phyloP scores from a whole-genome alignment of 2,888 invertebrate genomes.

The Trachelus troglodyta region DNA sequence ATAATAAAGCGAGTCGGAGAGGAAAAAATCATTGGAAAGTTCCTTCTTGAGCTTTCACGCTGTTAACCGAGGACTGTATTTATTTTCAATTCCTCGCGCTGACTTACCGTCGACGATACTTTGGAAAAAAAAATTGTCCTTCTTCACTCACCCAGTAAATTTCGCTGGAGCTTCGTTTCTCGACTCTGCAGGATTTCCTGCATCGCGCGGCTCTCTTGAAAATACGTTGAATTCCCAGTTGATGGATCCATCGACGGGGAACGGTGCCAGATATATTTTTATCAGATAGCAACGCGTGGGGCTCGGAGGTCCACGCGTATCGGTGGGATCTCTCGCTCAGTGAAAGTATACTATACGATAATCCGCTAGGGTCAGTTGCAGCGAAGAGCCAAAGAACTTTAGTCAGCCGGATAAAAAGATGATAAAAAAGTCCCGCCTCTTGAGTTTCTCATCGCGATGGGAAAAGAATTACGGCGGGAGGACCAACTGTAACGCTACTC shows the following conservation, averaged over 20 bases:
- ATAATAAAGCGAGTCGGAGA: neutral
- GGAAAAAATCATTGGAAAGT: neutral
- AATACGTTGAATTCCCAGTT: neutral
- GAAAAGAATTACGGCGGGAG: neutral
- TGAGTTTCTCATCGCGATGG: neutral
- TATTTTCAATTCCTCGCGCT: no score
- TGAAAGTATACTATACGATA: neutral
- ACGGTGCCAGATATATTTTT: slow-evolving; percentile 25
- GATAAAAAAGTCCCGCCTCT: neutral
- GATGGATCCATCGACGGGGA: slow-evolving; percentile 7
- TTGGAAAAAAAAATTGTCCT: neutral
- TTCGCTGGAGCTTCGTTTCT: slow-evolving; percentile 10
- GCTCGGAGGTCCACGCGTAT: slow-evolving; percentile 28
- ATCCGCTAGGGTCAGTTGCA: neutral
- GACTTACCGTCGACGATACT: neutral
- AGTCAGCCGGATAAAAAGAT: neutral
- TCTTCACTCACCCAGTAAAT: neutral
- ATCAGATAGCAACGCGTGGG: slow-evolving; percentile 31
- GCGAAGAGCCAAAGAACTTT: neutral
- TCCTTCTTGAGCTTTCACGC: no score
- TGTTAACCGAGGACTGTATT: no score
- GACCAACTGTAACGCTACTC: neutral
- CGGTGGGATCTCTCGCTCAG: slow-evolving; percentile 8
- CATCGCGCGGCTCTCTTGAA: slow-evolving; percentile 7
- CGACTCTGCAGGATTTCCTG: neutral